Evolutionary conservation across 2,888 invertebrate species (phyloP).

Genomic region (Papilio elwesi): DNA sequence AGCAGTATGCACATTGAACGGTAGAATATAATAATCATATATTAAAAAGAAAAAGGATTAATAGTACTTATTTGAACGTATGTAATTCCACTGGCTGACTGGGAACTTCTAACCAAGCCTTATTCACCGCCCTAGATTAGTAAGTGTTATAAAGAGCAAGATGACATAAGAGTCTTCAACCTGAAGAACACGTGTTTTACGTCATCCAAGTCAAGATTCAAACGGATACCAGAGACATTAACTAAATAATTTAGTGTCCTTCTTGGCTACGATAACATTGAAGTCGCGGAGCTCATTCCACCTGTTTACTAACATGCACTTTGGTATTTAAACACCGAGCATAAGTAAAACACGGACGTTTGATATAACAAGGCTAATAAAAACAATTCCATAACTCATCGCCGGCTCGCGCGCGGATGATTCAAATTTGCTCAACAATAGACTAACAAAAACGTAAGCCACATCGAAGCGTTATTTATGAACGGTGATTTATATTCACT

Average conservation of each 20-base stretch:
- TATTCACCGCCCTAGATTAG: too few species aligned
- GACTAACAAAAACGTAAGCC: conserved; percentile 42
- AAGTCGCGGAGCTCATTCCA: not conserved
- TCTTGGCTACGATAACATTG: too few species aligned
- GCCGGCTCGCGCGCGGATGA: conserved; percentile 35
- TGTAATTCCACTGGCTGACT: too few species aligned
- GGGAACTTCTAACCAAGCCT: too few species aligned
- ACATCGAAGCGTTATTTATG: conserved; percentile 42
- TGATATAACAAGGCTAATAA: conserved; percentile 32
- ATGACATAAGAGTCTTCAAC: too few species aligned
- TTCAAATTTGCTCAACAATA: conserved; percentile 41
- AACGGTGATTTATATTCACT: conserved; percentile 47
- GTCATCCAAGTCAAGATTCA: too few species aligned
- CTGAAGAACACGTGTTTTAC: too few species aligned
- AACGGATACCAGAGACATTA: not conserved
- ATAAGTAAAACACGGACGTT: conserved; percentile 22
- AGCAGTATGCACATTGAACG: not conserved
- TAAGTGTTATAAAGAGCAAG: too few species aligned
- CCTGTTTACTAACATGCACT: conserved; percentile 18
- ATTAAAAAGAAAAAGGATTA: not conserved
- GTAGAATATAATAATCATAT: not conserved
- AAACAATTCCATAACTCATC: conserved; percentile 30
- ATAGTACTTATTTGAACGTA: too few species aligned
- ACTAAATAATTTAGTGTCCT: not conserved
- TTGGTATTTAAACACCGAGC: conserved; percentile 13